Evolutionary conservation across 2,113 vertebrate species (phyloP), one percentile per base, ranked within the genome.

Genomic region (Xiphias gladius): DNA sequence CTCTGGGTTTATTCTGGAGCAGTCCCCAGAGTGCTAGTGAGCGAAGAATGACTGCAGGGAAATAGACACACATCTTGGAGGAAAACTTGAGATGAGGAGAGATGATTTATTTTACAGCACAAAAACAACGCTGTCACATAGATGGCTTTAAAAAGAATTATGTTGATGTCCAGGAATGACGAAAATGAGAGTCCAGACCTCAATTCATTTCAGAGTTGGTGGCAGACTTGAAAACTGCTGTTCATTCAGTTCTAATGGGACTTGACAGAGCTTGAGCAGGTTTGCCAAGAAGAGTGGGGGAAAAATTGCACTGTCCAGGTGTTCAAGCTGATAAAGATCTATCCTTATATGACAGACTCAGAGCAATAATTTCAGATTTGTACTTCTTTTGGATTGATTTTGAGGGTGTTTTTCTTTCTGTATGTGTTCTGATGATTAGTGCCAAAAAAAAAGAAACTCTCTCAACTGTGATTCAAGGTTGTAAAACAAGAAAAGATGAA

Each of bases 21-120:
- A 57, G 43, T 24, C 6, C 24, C 48, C 7, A 32, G 7, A 30
- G 37, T 63, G 24, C 28, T 30, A 39, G 7, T 32, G 61, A 30
- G 17, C 4, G 20, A 0, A 54, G 58, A 67, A 9, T 37, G 2
- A 80, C 68, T 62, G 41, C 41, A 59, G 28, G 13, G 59, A 39
- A 68, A 80, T 2, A 64, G 24, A 41, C 7, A 58, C n/a, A 10
- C 26, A 39, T 82, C 22, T 48, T 50, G 22, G 22, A 43, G 43
- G 58, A 17, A 35, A 70, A 63, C 1, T 55, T 37, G 57, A 11
- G 20, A 30, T n/a, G n/a, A 28, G 4, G 54, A 17, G n/a, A 79
- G n/a, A n/a, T 41, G 20, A 9, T 64, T 52, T 37, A 58, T 76
- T 79, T 55, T 46, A 26, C 2, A 55, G 61, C 11, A 75, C 43